Evolutionary conservation across 2,888 invertebrate genomes (phyloP).

Genomic region (Empis stercorea): DNA sequence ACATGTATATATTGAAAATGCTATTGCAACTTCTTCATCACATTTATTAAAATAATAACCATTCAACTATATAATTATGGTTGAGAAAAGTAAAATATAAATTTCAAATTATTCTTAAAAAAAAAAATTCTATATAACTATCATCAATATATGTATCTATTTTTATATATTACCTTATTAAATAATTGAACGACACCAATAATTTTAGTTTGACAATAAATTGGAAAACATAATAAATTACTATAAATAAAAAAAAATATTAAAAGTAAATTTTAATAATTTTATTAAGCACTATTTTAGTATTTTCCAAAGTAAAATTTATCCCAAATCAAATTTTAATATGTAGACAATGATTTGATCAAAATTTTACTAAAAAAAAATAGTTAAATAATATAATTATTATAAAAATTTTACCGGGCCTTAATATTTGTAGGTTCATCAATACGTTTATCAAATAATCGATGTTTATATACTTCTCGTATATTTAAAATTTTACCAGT

Average conservation of each 20-base stretch:
- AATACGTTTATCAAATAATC: slow-evolving; percentile 57
- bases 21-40: slow-evolving; percentile 16
- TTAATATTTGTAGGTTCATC: slow-evolving; percentile 41
- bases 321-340: too few species aligned
- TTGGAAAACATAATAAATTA: slow-evolving; percentile 73
- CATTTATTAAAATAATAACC: slow-evolving; percentile 17
- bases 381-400: too few species aligned
- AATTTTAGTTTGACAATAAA: slow-evolving; percentile 54
- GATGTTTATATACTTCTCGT: slow-evolving; percentile 57
- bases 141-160: too few species aligned
- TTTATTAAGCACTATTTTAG: too few species aligned
- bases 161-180: slow-evolving; percentile 57
- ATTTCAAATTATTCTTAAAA: slow-evolving; percentile 26
- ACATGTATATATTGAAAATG: slow-evolving; percentile 41
- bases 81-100: neutral
- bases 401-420: too few species aligned
- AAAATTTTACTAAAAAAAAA: too few species aligned
- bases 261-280: too few species aligned
- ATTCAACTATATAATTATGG: slow-evolving; percentile 9
- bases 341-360: too few species aligned
- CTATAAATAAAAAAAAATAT: slow-evolving; percentile 32
- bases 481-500: slow-evolving; percentile 64
- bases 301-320: too few species aligned
- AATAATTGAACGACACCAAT: slow-evolving; percentile 65
- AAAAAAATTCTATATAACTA: too few species aligned